A percentile compares a stretch with the other conserved stretches of the same genome.
Evolutionary conservation across 2,888 invertebrate species (phyloP).

Genomic region (Caenorhabditis macrosperma): DNA sequence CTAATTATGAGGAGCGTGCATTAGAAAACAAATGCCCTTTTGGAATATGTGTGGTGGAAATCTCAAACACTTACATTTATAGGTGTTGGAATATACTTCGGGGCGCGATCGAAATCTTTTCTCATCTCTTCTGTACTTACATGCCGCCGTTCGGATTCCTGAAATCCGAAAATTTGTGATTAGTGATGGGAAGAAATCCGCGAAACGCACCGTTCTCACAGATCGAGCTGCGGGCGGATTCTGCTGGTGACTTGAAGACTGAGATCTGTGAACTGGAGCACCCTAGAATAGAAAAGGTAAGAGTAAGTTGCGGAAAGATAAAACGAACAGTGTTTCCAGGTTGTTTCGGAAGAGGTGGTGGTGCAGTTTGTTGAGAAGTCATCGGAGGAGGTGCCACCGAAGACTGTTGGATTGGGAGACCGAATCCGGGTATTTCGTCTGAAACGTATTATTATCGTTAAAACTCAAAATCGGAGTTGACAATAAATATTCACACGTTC

Average conservation of each 20-base stretch:
- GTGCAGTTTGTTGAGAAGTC: background rate
- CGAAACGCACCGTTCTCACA: background rate
- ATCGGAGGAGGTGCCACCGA: background rate
- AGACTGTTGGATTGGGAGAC: background rate
- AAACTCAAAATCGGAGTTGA: no score
- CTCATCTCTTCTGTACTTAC: conserved; percentile 14
- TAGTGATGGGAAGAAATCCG: background rate
- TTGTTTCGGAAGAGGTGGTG: no score
- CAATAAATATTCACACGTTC: no score
- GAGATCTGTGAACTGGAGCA: background rate
- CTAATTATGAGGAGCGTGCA: conserved; percentile 15
- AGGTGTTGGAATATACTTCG: conserved; percentile 43
- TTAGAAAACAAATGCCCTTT: background rate
- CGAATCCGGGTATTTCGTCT: conserved; percentile 8
- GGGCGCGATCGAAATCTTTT: conserved; percentile 1
- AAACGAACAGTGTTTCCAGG: no score
- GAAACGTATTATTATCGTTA: background rate
- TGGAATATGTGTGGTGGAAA: no score
- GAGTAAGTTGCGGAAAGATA: no score
- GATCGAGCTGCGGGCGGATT: background rate
- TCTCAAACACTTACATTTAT: conserved; percentile 44
- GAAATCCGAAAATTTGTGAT: background rate
- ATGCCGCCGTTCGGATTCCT: background rate
- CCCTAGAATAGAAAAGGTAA: background rate
- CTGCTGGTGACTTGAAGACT: background rate